Evolutionary conservation across 2,888 invertebrate genomes (phyloP), one percentile per base, ranked within the genome.

Genomic region (Tortricodes alternella): DNA sequence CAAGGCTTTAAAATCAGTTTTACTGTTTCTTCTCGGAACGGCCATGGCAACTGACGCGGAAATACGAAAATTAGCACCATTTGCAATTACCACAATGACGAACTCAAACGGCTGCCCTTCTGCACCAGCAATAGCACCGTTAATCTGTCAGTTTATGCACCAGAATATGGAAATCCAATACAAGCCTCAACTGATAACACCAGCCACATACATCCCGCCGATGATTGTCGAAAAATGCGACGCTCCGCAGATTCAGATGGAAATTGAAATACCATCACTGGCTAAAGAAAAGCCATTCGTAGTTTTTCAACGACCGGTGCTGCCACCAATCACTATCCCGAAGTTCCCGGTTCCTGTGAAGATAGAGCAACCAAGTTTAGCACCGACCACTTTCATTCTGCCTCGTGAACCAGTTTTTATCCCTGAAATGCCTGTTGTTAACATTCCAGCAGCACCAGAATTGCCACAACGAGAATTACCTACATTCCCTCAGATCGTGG

Each of bases 121-220:
- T 13, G 16, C 60, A 13, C 27, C 60, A 38, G 65, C 58, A 29
- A 44, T 57, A n/a, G 63, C 64, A 3, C 63, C 65, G 5, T 57
- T 63, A 27, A 57, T 66, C 49, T 60, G 70, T 2, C 67, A 66
- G 13, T 65, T 71, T 24, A 48, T 76, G 21, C 76, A 27, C 6
- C 53, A 39, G 18, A 78, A 41, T 69, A 76, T 62, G 76, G 77
- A 9, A 72, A 74, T 15, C 75, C 79, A 19, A 38, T 67, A 27
- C 38, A 73, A 32, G 53, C 66, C 37, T 53, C 61, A 59, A 53
- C 48, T 64, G 35, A 62, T 66, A 35, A 9, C 57, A 62, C 59
- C 53, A 43, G 59, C 43, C 16, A 50, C 44, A 7, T 56, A 44
- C 37, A 38, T 44, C 29, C 56, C 49, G 46, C 64, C 52, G 53